These are phyloP conservation scores for Agrotis segetum DNA, from an alignment of 2,888 invertebrate genomes.

Conservation along the genomic window DNA sequence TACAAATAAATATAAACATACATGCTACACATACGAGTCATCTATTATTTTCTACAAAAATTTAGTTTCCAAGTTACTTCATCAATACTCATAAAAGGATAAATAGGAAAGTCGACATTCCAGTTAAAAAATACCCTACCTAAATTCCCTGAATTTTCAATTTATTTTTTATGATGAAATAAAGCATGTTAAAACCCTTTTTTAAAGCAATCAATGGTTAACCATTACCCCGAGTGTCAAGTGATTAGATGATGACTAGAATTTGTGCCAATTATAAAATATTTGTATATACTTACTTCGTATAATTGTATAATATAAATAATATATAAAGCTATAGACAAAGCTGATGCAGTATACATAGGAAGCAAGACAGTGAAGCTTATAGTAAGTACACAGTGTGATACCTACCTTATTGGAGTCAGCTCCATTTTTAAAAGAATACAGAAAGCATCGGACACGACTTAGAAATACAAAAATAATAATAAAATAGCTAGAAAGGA, in stretches of 20 bases:
- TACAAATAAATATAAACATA: constrained; percentile 60
- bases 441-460: constrained; percentile 63
- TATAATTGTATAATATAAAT: constrained; percentile 36
- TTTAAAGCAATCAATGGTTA: constrained; percentile 60
- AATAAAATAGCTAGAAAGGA: constrained; percentile 46
- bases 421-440: constrained; percentile 72
- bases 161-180: constrained; percentile 42
- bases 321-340: constrained; percentile 68
- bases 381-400: constrained; percentile 66
- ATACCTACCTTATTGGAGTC: constrained; percentile 86
- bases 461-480: constrained; percentile 62
- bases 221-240: constrained; percentile 52
- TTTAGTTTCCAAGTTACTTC: constrained; percentile 46
- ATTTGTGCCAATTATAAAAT: constrained; percentile 38
- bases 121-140: constrained; percentile 60
- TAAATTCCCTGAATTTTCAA: constrained; percentile 52
- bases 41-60: constrained; percentile 45
- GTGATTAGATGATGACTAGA: constrained; percentile 48
- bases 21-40: constrained; percentile 68
- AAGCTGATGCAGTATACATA: constrained; percentile 70
- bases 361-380: constrained; percentile 75
- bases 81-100: constrained; percentile 8
- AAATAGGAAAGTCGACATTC: constrained; percentile 49
- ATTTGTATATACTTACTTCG: constrained; percentile 45
- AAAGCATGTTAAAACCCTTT: constrained; percentile 56